Base-by-base conservation (phyloP, 2,797 vertebrate species). In the Trachurus trachurus region DNA sequence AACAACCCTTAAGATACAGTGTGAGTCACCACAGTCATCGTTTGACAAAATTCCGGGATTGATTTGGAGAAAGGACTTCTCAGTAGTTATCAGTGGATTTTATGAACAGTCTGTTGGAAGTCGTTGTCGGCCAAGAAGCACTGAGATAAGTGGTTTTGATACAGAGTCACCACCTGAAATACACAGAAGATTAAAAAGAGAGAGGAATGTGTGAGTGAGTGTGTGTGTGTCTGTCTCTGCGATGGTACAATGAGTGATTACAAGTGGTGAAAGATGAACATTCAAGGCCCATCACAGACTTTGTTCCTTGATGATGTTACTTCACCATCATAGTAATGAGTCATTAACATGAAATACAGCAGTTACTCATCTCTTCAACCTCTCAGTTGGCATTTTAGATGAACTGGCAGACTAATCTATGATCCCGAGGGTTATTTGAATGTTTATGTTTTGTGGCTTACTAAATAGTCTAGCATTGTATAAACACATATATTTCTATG, bases 111-210 rank as follows among this genome's bases (percentile, higher is more conserved):
- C 2, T 71, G 2, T 29, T 26, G 21, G 40, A 49, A 44, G 91
- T 86, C 92, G 93, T 90, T 83, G 72, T 69, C 83, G 93, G 91
- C 94, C 34, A 37, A 81, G 85, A 93, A 74, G 77, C 89, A 91
- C 89, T 93, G 90, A 90, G 69, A 93, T 90, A 91, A 95, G 40
- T 42, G 40, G 40, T 84, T 87, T 87, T 79, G 22, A 76, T 66
- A 44, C 17, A 74, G 60, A 68, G 44, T 42, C 63, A 40, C 19
- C 76, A 75, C 61, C 84, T 81, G 62, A 54, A 58, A 22, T 65
- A 44, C 47, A 69, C 26, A 81, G 49, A 80, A 31, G 29, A 80
- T 29, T 8, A 3, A 40, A 68, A 67, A 56, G 17, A 52, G 63
- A 37, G 34, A 37, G 34, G 9, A 9, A 8, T 34, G 52, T 56